phyloP scores from a whole-genome alignment of 2,113 vertebrate genomes.

The Nothoprocta pentlandii region DNA sequence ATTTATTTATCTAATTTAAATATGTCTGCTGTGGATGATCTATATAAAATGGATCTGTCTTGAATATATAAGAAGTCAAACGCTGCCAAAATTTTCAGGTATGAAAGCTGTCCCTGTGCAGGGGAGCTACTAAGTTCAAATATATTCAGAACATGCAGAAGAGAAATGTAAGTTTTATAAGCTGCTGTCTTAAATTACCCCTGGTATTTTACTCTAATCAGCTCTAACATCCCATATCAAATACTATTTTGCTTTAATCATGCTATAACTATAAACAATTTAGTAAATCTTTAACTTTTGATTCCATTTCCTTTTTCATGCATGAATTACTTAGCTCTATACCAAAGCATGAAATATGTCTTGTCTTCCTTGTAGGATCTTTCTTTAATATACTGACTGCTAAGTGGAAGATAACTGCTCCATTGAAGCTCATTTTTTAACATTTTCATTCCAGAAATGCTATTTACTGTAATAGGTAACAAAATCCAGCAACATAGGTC shows the following conservation, averaged over 20 bases:
- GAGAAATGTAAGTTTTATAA: background rate
- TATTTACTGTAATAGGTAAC: conserved; percentile 65
- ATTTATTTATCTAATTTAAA: background rate
- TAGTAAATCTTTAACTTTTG: background rate
- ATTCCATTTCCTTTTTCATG: conserved; percentile 3
- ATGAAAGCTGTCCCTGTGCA: background rate
- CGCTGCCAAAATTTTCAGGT: background rate
- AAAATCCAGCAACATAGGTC: conserved; percentile 32
- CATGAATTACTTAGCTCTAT: background rate
- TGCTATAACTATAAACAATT: background rate
- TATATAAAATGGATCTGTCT: background rate
- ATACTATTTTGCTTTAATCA: background rate
- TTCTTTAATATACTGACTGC: conserved; percentile 11
- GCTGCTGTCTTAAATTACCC: background rate
- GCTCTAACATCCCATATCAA: background rate
- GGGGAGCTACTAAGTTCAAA: background rate
- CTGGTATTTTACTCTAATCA: background rate
- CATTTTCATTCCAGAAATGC: conserved; percentile 38
- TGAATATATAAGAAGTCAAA: background rate
- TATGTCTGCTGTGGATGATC: background rate
- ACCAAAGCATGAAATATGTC: background rate
- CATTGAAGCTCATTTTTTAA: conserved; percentile 47
- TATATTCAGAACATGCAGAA: background rate
- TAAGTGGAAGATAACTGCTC: conserved; percentile 41
- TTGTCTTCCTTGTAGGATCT: background rate